Percentiles rank a stretch among this genome's conserved stretches.
phyloP scores from a whole-genome alignment of 1,140 invertebrate genomes.

The Marisa cornuarietis region DNA sequence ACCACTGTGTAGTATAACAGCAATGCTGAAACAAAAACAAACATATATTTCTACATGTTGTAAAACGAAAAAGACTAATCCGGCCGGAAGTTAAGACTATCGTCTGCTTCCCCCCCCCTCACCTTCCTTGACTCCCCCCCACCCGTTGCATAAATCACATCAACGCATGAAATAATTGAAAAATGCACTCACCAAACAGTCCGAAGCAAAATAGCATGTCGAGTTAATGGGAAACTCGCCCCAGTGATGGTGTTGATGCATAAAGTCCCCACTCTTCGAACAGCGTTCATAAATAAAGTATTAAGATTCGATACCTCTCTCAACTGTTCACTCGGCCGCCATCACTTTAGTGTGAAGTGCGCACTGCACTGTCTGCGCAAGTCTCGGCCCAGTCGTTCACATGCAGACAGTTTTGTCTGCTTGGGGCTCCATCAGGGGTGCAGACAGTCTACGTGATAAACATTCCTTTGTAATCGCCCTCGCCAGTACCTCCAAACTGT shows the following conservation, averaged over 20 bases:
- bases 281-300: conserved; percentile 26
- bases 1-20: conserved; percentile 28
- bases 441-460: conserved; percentile 2
- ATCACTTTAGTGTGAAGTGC: conserved; percentile 26
- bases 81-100: conserved; percentile 20
- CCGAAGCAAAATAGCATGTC: conserved; percentile 28
- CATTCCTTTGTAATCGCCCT: conserved; percentile 4
- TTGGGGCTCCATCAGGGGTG: conserved; percentile 9
- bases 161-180: not conserved
- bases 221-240: conserved; percentile 25
- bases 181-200: conserved; percentile 21
- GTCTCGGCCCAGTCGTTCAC: conserved; percentile 23
- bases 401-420: conserved; percentile 26
- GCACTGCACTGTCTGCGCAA: conserved; percentile 28
- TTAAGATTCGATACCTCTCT: conserved; percentile 24
- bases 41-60: not conserved
- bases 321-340: conserved; percentile 22
- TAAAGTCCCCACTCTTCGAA: conserved; percentile 20
- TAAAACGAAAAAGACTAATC: not conserved
- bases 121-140: conserved; percentile 7
- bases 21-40: conserved; percentile 22
- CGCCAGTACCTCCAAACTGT: conserved; percentile 3
- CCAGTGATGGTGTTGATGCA: conserved; percentile 23
- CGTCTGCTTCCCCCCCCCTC: not conserved
- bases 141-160: conserved; percentile 21